A percentile compares a stretch with the other conserved stretches of the same genome.
Evolutionary conservation across 1,140 invertebrate species (phyloP).

Genomic region (Theocolax elegans): DNA sequence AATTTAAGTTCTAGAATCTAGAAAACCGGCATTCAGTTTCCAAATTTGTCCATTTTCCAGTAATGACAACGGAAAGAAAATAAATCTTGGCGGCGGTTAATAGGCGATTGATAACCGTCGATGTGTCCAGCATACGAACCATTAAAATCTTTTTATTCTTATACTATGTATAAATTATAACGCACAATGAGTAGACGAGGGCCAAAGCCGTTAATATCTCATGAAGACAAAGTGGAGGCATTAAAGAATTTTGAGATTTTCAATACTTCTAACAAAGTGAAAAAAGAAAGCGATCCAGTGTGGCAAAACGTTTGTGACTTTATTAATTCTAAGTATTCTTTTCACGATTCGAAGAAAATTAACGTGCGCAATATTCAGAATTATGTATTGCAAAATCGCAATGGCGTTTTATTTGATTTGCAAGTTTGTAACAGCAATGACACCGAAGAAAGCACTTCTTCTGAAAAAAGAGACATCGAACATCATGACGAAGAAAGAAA

Average conservation of each 20-base stretch:
- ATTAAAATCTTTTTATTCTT: background rate
- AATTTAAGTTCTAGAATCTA: no score
- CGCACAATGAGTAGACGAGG: background rate
- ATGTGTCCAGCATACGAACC: background rate
- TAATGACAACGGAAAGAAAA: background rate
- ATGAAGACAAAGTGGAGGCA: background rate
- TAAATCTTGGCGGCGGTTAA: background rate
- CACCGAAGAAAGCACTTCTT: background rate
- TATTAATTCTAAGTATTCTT: background rate
- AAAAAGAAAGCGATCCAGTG: conserved; percentile 1
- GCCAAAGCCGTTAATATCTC: background rate
- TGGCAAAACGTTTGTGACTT: background rate
- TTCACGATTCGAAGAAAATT: background rate
- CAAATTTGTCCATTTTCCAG: background rate
- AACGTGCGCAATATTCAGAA: background rate
- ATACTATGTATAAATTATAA: background rate
- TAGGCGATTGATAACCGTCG: no score
- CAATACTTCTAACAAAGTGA: background rate
- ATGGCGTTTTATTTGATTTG: background rate
- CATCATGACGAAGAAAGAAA: background rate
- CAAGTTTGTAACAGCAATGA: background rate
- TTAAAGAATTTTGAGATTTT: background rate
- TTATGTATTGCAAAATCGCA: background rate
- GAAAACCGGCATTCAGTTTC: background rate
- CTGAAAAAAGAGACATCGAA: background rate